Percentiles rank a stretch among this genome's conserved stretches.
Evolutionary conservation across 2,888 invertebrate species (phyloP).

Genomic region (Volucella inanis): DNA sequence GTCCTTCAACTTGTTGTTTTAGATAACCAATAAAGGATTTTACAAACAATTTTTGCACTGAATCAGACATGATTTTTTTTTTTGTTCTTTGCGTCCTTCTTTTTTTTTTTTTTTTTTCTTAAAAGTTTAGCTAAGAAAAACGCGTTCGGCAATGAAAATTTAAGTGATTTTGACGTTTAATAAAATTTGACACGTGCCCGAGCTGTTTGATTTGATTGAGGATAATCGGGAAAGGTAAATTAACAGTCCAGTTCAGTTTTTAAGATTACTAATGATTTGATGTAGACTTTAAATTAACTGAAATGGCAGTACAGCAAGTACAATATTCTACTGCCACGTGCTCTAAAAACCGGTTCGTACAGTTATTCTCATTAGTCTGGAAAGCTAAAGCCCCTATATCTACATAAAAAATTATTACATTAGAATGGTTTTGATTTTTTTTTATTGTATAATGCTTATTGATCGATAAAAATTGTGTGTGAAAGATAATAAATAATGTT

Average conservation of each 20-base stretch:
- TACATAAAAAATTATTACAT: too few species aligned
- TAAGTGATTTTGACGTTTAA: slow-evolving; percentile 26
- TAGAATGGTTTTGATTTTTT: too few species aligned
- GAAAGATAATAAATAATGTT: too few species aligned
- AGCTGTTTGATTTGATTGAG: slow-evolving; percentile 10
- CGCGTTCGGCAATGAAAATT: slow-evolving; percentile 46
- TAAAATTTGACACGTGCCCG: not conserved
- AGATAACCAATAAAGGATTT: slow-evolving; percentile 81
- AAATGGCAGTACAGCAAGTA: too few species aligned
- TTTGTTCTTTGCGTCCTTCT: not conserved
- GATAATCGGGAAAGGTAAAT: not conserved
- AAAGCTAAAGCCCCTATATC: too few species aligned
- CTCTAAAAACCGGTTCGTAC: too few species aligned
- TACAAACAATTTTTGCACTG: slow-evolving; percentile 82
- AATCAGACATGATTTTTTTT: slow-evolving; percentile 78
- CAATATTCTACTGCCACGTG: too few species aligned
- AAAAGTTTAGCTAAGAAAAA: slow-evolving; percentile 25
- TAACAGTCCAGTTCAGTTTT: not conserved
- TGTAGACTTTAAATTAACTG: too few species aligned
- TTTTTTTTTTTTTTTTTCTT: slow-evolving; percentile 13
- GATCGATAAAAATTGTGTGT: too few species aligned
- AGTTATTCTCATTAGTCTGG: too few species aligned
- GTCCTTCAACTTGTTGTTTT: slow-evolving; percentile 80
- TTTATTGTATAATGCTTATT: too few species aligned
- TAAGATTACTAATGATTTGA: too few species aligned